A percentile compares a stretch with the other conserved stretches of the same genome.
These are phyloP conservation scores for Discoglossus pictus DNA, from an alignment of 2,797 vertebrate genomes.

Conservation along the genomic window DNA sequence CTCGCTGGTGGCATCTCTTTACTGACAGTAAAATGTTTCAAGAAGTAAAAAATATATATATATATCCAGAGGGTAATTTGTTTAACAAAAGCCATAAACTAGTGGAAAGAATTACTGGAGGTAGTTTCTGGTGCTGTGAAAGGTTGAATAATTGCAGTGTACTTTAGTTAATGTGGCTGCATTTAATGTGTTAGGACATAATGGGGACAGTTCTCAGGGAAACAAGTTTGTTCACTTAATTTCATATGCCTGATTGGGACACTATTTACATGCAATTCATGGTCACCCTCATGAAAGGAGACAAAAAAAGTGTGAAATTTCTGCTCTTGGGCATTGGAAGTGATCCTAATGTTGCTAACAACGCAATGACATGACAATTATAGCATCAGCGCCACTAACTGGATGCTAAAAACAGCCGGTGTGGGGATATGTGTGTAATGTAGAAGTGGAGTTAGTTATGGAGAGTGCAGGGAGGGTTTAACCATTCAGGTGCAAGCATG, in stretches of 20 bases:
- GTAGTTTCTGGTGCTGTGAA: slow-evolving; percentile 19
- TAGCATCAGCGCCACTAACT: neutral
- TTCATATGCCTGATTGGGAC: slow-evolving; percentile 12
- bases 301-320: slow-evolving; percentile 15
- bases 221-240: slow-evolving; percentile 19
- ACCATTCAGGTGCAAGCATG: no score
- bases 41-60: slow-evolving; percentile 2
- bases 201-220: slow-evolving; percentile 33
- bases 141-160: slow-evolving; percentile 37
- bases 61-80: slow-evolving; percentile 22
- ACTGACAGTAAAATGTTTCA: slow-evolving; percentile 33
- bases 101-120: slow-evolving; percentile 9
- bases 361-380: slow-evolving; percentile 13
- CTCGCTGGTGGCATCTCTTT: neutral
- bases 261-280: slow-evolving; percentile 4
- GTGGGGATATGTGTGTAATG: no score
- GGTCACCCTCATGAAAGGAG: neutral
- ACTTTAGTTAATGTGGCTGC: slow-evolving; percentile 35
- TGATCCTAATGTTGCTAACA: slow-evolving; percentile 23
- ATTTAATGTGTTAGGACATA: slow-evolving; percentile 41
- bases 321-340: slow-evolving; percentile 3
- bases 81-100: slow-evolving; percentile 4
- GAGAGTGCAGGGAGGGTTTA: no score
- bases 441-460: no score
- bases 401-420: neutral